Evolutionary conservation across 2,888 invertebrate genomes (phyloP), one percentile per base, ranked within the genome.

Genomic region (Ectropis crepuscularia): DNA sequence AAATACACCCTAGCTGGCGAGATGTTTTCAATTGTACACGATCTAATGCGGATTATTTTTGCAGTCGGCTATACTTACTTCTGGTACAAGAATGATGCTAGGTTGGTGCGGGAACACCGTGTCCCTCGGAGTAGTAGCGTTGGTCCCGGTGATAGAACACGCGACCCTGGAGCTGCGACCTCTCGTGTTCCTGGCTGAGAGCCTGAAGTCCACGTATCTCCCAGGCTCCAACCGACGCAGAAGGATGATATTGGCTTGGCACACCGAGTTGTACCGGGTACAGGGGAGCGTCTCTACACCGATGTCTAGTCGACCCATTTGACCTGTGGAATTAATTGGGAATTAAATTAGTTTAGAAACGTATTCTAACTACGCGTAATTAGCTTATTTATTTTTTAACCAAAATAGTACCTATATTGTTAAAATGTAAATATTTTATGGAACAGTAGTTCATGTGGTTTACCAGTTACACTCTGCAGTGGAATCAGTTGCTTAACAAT

Each of bases 191-290:
- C 95, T 93, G 60, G 95, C 96, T 11, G 95, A 94, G 66, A 95
- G 92, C 69, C 95, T 94, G 88, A 97, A 97, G 92, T 97, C 97
- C 87, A 97, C 96, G 78, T 96, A 96, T 66, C 97, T 94, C n/a
- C 96, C 97, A 0, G 96, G 94, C 84, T 96, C 96, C 75, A 98
- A 89, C 68, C 96, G 93, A 75, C 96, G 94, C 71, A 95, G 95
- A 69, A 98, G 92, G 71, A 97, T 94, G 74, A 98, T 96, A 87
- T 98, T 97, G 61, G 97, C 97, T 87, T 97, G 97, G 88, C 98
- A 98, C 76, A 97, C 96, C 57, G 97, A 97, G 92, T 97, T 97
- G 90, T 97, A 96, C 72, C 96, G 94, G 63, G 96, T 96, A 92
- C 98, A 98, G 53, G 97, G 97, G 63, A 98, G 94, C 73, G 96